phyloP scores from a whole-genome alignment of 2,113 vertebrate species.

The Lanius collurio region DNA sequence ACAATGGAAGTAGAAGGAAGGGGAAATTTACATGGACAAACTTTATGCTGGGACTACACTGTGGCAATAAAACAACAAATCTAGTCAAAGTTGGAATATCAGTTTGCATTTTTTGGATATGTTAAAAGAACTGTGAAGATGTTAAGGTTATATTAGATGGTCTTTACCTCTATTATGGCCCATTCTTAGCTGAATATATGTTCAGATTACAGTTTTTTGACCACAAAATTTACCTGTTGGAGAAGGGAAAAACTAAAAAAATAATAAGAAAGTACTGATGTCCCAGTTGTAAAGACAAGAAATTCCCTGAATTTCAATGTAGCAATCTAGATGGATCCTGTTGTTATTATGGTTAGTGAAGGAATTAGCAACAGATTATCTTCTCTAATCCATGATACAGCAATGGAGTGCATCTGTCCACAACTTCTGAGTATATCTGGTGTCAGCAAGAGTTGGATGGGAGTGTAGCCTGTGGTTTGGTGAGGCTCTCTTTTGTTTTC shows the following conservation, averaged over 20 bases:
- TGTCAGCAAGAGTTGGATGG: not conserved
- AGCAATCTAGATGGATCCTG: not conserved
- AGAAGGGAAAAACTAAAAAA: not conserved
- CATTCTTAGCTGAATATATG: not conserved
- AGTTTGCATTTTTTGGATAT: not conserved
- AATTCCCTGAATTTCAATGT: not conserved
- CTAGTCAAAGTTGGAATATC: not conserved
- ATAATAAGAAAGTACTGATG: fast-evolving
- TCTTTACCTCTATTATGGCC: not conserved
- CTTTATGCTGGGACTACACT: not conserved
- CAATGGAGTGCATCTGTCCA: not conserved
- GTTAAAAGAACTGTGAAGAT: not conserved
- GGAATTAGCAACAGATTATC: not conserved
- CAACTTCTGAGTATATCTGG: not conserved
- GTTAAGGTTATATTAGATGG: not conserved
- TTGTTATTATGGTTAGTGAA: not conserved
- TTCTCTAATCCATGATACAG: not conserved
- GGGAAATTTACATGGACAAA: not conserved
- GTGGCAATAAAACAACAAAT: not conserved
- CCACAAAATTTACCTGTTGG: not conserved
- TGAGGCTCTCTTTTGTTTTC: not conserved
- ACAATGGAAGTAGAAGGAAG: not conserved
- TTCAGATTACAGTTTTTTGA: not conserved
- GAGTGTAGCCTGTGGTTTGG: not conserved
- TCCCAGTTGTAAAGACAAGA: not conserved